Evolutionary conservation across 2,888 invertebrate genomes (phyloP).

Genomic region (Cancer borealis): DNA sequence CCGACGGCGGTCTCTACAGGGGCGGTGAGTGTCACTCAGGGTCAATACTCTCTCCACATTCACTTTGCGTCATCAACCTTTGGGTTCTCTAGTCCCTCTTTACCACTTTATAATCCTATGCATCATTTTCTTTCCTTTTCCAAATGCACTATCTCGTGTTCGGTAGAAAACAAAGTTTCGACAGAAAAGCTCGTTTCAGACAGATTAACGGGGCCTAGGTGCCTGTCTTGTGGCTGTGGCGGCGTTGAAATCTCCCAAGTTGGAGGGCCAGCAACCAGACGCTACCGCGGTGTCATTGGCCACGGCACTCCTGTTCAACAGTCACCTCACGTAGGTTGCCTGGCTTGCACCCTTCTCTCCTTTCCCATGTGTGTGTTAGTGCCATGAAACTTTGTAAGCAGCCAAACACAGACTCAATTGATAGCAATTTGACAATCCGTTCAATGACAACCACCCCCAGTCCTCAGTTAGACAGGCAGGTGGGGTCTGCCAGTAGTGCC

Average conservation of each 20-base stretch:
- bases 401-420: not conserved
- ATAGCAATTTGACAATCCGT: not conserved
- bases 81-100: not conserved
- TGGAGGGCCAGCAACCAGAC: slow-evolving; percentile 49
- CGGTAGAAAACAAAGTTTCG: no score
- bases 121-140: not conserved
- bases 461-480: not conserved
- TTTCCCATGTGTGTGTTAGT: not conserved
- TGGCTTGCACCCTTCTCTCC: not conserved
- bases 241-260: slow-evolving; percentile 56
- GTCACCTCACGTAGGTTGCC: slow-evolving; percentile 47
- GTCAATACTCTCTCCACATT: slow-evolving; percentile 47
- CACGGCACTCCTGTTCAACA: slow-evolving; percentile 48
- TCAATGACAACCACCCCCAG: not conserved
- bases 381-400: not conserved
- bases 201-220: slow-evolving; percentile 25
- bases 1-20: slow-evolving; percentile 67
- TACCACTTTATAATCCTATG: not conserved
- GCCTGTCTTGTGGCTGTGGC: not conserved
- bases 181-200: not conserved
- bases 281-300: slow-evolving; percentile 55
- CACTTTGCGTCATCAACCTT: not conserved
- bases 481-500: not conserved
- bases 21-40: slow-evolving; percentile 63
- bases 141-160: not conserved